phyloP scores from a whole-genome alignment of 2,797 vertebrate species.

The Antennarius maculatus region DNA sequence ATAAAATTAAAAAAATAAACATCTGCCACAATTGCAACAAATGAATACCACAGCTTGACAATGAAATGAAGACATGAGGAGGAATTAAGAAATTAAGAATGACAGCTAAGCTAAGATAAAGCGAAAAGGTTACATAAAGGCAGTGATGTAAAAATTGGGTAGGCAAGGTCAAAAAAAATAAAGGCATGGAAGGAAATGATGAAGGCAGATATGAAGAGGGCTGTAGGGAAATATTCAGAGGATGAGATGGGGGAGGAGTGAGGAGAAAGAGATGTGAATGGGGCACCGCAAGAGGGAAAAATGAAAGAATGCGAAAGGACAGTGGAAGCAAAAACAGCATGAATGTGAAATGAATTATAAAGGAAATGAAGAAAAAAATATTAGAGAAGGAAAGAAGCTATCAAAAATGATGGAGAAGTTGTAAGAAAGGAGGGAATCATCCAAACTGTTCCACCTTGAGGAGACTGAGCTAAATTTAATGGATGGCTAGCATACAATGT shows the following conservation, averaged over 20 bases:
- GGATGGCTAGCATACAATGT: slow-evolving; percentile 42
- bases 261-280: slow-evolving; percentile 26
- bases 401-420: neutral
- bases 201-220: slow-evolving; percentile 56
- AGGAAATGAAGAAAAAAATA: slow-evolving; percentile 12
- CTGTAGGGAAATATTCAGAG: slow-evolving; percentile 55
- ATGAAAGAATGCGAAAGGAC: slow-evolving; percentile 26
- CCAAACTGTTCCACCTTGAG: slow-evolving; percentile 23
- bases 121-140: slow-evolving; percentile 37
- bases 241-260: slow-evolving; percentile 37
- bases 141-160: slow-evolving; percentile 37
- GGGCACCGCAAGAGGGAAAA: slow-evolving; percentile 9
- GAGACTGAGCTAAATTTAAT: slow-evolving; percentile 52
- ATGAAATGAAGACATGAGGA: slow-evolving; percentile 15
- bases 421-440: neutral
- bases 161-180: slow-evolving; percentile 38
- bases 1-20: too few relatives aligned
- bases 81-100: slow-evolving; percentile 22
- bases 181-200: slow-evolving; percentile 40
- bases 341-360: slow-evolving; percentile 23
- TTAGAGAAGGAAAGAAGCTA: slow-evolving; percentile 8
- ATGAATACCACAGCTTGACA: too few relatives aligned
- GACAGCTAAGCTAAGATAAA: slow-evolving; percentile 36
- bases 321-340: slow-evolving; percentile 22
- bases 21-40: too few relatives aligned